Evolutionary conservation across 2,113 vertebrate genomes (phyloP), one percentile per base, ranked within the genome.

Genomic region (Amblyopsis rosae): DNA sequence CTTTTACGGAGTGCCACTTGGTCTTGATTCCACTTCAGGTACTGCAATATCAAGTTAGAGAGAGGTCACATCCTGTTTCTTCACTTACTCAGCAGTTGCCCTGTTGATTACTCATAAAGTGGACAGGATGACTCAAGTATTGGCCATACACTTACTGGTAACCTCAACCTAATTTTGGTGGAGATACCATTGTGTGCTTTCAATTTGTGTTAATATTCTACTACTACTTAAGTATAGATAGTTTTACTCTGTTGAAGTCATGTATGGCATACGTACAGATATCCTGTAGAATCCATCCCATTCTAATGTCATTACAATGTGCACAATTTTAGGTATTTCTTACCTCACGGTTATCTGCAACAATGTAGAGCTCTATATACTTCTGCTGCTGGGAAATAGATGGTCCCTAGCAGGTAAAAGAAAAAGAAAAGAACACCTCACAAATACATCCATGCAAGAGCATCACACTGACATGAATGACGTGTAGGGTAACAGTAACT

Each of bases 261-360:
- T 41, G 35, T 41, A 41, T 5, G 7, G 35, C 6, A 41, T 41
- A 41, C 35, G 0, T 41, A 7, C 35, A 41, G 35, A 5, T 8
- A 41, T 41, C 35, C 35, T 7, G 35, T 41, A 41, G 7, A 6
- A 8, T 41, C 1, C 35, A 41, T 41, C 7, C 35, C 7, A 41
- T 41, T 41, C 7, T 41, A 5, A 41, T 41, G 35, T 8, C 7
- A 8, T 6, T 41, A 41, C 4, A 6, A 41, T 41, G 35, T 41
- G 7, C 5, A 6, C 35, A 41, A 41, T 41, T 1, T 8, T 3
- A 41, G 35, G 35, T 41, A 41, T 41, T 41, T 56, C 82, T 80
- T 85, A 91, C 93, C 85, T 46, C 79, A 6, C 86, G 88, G 48
- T 92, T 76, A 67, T 94, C 93, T 55, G 85, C 90, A 46, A 93